Conservation (phyloP, 2,888 invertebrate genomes). For the Dryobotodes eremita region DNA sequence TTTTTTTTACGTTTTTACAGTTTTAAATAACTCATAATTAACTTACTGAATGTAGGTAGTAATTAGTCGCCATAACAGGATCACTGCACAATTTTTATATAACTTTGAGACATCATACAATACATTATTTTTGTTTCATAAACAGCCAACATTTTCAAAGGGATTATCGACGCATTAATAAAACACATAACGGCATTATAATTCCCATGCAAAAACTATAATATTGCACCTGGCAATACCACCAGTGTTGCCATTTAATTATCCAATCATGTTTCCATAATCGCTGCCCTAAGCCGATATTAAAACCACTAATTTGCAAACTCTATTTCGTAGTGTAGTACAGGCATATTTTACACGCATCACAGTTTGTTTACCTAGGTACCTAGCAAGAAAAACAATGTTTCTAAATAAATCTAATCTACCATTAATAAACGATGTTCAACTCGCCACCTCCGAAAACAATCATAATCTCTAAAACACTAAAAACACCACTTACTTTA, state of each 20-base stretch:
- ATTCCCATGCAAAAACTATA: conserved; percentile 3
- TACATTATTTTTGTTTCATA: conserved; percentile 15
- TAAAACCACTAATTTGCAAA: conserved; percentile 44
- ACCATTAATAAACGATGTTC: neutral
- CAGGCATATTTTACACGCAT: neutral
- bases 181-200: conserved; percentile 3
- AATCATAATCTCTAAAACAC: conserved; percentile 7
- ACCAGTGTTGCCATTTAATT: conserved; percentile 49
- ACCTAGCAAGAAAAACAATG: neutral
- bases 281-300: conserved; percentile 36
- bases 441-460: conserved; percentile 15
- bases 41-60: neutral
- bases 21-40: neutral
- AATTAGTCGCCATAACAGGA: neutral
- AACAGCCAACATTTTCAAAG: neutral
- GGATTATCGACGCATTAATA: conserved; percentile 21
- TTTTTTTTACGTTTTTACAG: no score
- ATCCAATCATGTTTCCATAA: conserved; percentile 45
- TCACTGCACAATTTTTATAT: neutral
- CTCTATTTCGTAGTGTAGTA: neutral
- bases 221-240: conserved; percentile 17
- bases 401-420: neutral
- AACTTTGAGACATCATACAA: neutral
- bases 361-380: neutral
- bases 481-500: conserved; percentile 16